Base-by-base conservation (phyloP, 1,140 invertebrate species). In the Trichoplusia ni region DNA sequence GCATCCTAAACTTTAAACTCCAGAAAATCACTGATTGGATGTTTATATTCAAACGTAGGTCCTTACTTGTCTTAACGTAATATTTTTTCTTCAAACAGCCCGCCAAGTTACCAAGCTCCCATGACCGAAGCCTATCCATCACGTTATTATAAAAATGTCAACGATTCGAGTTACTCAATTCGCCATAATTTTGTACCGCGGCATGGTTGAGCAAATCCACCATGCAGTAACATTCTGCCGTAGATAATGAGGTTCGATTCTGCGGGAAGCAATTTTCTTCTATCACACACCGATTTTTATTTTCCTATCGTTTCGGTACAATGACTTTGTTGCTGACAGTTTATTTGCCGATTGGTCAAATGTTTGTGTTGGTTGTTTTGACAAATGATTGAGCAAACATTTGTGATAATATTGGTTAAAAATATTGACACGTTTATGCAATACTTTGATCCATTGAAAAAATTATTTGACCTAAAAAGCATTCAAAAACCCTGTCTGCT, bases 161-260 rank as follows among this genome's bases (percentile, higher is more conserved):
- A 47, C 35, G 14, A 69, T 64, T 69, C 56, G 63, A 56, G 38
- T 63, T 68, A 69, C 53, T 75, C 74, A 73, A 73, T 80, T 77
- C 71, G 60, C 67, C 54, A 70, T 75, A 63, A 69, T 69, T 71
- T 69, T 59, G 63, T 64, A 49, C 60, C 44, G 63, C 49, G 49
- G 25, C 40, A 44, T 21, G 64, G 53, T 67, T 67, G 64, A 73
- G 67, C 69, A 44, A 67, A 63, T 49, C 33, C 64, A 63, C 64
- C 70, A 53, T 68, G 72, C 64, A 69, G 65, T 64, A 51, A 42
- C 49, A 23, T 42, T 6, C 51, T 73, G 54, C 38, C 67, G 64
- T 51, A 58, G 61, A 67, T 71, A 72, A 75, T 75, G 40, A 40
- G 62, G 64, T 76, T 76, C 73, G 70, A 73, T 76, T 70, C 70